Conservation (phyloP, 2,113 vertebrate species). For the Spheniscus mendiculus region DNA sequence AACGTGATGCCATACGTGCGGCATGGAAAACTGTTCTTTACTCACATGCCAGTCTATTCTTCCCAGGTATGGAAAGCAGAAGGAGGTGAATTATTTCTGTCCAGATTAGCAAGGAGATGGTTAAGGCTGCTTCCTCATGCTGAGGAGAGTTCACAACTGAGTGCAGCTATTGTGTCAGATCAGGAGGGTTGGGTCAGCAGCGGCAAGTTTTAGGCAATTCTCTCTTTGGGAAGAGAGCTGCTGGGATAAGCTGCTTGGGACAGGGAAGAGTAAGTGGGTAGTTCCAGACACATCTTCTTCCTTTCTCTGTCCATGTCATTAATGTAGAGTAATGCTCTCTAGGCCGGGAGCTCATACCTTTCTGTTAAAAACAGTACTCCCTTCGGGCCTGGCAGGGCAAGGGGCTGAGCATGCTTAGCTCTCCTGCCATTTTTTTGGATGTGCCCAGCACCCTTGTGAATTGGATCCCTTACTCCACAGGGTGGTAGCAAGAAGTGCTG, state of each 20-base stretch:
- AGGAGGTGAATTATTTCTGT: not conserved
- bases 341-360: not conserved
- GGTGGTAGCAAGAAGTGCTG: not conserved
- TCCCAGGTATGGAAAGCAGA: not conserved
- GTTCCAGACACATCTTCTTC: not conserved
- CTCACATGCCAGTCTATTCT: not conserved
- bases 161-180: not conserved
- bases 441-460: not conserved
- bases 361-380: not conserved
- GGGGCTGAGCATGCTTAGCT: not conserved
- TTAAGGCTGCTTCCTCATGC: not conserved
- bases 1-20: fast-evolving
- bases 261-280: not conserved
- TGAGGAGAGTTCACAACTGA: not conserved
- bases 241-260: not conserved
- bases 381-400: not conserved
- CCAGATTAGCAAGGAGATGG: not conserved
- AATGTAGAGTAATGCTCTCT: not conserved
- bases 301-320: not conserved
- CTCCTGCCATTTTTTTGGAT: not conserved
- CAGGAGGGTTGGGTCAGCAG: not conserved
- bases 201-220: not conserved
- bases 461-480: not conserved
- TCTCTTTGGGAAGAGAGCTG: not conserved
- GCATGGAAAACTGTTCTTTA: not conserved